Base-by-base conservation (phyloP, 2,113 vertebrate species). In the Pseudopodoces humilis region DNA sequence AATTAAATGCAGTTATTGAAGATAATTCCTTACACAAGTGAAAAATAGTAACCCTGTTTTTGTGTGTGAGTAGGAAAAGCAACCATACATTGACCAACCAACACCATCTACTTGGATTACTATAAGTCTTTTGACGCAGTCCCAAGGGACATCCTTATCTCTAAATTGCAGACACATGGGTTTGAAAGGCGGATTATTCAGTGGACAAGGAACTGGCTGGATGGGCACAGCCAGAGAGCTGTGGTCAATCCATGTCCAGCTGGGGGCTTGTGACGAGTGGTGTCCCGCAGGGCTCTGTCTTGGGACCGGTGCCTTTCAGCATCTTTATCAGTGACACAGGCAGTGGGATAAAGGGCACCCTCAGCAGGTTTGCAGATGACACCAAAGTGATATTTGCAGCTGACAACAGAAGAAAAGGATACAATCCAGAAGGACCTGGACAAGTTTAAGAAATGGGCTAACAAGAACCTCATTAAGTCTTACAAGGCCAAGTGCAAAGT, bases 151-250 rank as follows among this genome's bases (percentile, higher is more conserved):
- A 28, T 20, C 10, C 19, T 43, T 28, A 9, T 20, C 52, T 72
- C 50, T 81, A 11, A 74, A 52, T 6, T 74, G 22, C 11, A 76
- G 33, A 59, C 21, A 31, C 3, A 7, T 9, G n/a, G 6, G 11
- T 68, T 47, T 76, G 17, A 43, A 83, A 8, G 20, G 2, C 25
- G 30, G 16, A 41, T 9, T 60, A 0, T 41, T 52, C 0, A 0
- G 20, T 18, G 24, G 24, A 25, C 6, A 15, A 69, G 46, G 14
- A 41, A 22, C 0, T 60, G 46, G 0, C 11, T 41, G 55, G 3
- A 10, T 41, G 41, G 47, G 23, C 63, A 25, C 14, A 41, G 17
- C 5, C 27, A 53, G 46, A 27, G n/a, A 43, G 49, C 3, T 41
- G 30, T 62, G 25, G 10, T 30, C 30, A 75, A 1, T 15, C 16